These are phyloP conservation scores for Clarias laeviceps DNA, from an alignment of 2,797 vertebrate genomes.

Conservation along the genomic window DNA sequence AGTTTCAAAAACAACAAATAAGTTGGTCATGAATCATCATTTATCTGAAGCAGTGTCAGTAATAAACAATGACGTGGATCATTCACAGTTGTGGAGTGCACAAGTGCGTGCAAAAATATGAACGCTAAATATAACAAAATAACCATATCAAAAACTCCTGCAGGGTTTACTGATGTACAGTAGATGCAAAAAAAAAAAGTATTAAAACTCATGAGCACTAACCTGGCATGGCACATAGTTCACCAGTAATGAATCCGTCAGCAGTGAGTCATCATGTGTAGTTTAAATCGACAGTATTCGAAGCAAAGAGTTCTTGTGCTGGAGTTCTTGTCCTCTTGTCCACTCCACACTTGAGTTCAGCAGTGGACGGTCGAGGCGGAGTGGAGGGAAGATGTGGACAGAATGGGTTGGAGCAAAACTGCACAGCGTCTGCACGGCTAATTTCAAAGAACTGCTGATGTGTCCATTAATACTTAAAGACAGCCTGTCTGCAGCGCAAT, in stretches of 20 bases:
- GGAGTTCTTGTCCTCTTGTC: not conserved
- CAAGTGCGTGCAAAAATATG: not conserved
- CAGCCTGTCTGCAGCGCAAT: constrained; percentile 52
- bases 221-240: constrained; percentile 45
- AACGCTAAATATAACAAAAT: not conserved
- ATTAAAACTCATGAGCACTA: constrained; percentile 33
- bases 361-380: constrained; percentile 14
- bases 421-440: constrained; percentile 51
- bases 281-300: not conserved
- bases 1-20: constrained; percentile 25
- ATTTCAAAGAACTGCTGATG: constrained; percentile 64
- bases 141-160: not conserved
- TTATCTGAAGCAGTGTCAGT: not conserved
- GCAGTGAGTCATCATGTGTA: not conserved
- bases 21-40: constrained; percentile 16
- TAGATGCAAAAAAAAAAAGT: not conserved
- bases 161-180: not conserved
- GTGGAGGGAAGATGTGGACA: constrained; percentile 37
- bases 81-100: not conserved
- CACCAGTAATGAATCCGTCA: constrained; percentile 36
- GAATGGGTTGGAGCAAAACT: constrained; percentile 45
- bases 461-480: constrained; percentile 66
- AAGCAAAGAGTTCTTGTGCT: not conserved
- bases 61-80: constrained; percentile 1
- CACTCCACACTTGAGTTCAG: constrained; percentile 26